These are phyloP conservation scores for Ammospiza nelsoni DNA, from an alignment of 2,113 vertebrate genomes.

Conservation along the genomic window DNA sequence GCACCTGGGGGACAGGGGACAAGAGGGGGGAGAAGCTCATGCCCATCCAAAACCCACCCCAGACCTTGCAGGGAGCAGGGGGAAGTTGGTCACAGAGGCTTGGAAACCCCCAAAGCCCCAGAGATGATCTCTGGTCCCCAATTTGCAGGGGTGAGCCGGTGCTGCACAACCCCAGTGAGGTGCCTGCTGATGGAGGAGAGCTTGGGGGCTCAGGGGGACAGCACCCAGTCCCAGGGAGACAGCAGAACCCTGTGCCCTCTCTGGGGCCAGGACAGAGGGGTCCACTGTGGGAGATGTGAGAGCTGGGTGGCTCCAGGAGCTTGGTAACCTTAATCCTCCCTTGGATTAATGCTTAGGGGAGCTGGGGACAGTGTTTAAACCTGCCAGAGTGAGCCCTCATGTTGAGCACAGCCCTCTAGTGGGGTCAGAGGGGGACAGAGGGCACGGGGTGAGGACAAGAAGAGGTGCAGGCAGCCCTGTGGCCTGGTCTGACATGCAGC, in stretches of 20 bases:
- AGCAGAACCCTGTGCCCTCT: neutral
- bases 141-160: fast-evolving
- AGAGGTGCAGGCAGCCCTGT: neutral
- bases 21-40: neutral
- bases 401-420: fast-evolving
- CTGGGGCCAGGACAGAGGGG: neutral
- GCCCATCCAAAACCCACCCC: fast-evolving
- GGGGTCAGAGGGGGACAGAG: neutral
- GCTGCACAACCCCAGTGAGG: neutral
- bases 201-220: fast-evolving
- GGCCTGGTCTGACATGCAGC: neutral
- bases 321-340: conserved; percentile 65
- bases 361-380: conserved; percentile 56
- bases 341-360: conserved; percentile 56
- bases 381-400: neutral
- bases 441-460: neutral
- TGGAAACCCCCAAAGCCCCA: neutral
- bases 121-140: neutral
- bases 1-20: neutral
- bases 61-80: neutral
- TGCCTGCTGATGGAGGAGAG: neutral
- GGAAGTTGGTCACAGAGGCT: neutral
- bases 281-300: neutral
- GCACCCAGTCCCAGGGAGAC: neutral
- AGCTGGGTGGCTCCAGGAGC: conserved; percentile 14